Evolutionary conservation across 2,113 vertebrate species (phyloP).

Genomic region (Syngnathoides biaculeatus): DNA sequence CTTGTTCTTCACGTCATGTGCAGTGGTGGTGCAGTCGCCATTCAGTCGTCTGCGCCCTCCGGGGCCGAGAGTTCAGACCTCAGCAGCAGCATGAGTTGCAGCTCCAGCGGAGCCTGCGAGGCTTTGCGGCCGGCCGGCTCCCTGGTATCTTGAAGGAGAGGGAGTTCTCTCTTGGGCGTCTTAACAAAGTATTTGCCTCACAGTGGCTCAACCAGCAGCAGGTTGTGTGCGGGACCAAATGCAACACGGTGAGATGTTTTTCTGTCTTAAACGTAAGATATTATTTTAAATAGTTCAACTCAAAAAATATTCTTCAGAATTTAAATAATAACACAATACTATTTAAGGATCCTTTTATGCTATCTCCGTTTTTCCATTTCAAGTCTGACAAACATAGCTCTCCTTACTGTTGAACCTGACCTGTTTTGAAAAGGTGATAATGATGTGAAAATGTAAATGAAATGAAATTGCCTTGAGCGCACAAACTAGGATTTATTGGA

Average conservation of each 20-base stretch:
- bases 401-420: too few relatives aligned
- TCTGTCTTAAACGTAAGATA: neutral
- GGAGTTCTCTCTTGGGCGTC: constrained; percentile 89
- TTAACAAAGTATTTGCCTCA: constrained; percentile 98
- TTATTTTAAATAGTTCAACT: too few relatives aligned
- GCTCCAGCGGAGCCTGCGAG: constrained; percentile 80
- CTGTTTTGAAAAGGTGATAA: too few relatives aligned
- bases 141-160: constrained; percentile 88
- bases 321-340: too few relatives aligned
- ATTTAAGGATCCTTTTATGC: too few relatives aligned
- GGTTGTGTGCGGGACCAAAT: constrained; percentile 98
- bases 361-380: too few relatives aligned
- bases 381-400: too few relatives aligned
- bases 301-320: too few relatives aligned
- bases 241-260: constrained; percentile 87
- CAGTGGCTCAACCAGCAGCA: constrained; percentile 98
- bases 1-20: constrained; percentile 73
- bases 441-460: too few relatives aligned
- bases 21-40: constrained; percentile 74
- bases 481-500: too few relatives aligned
- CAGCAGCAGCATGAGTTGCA: constrained; percentile 84
- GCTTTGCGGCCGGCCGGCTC: constrained; percentile 87
- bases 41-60: constrained; percentile 89
- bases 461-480: too few relatives aligned
- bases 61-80: constrained; percentile 85